A percentile compares a stretch with the other conserved stretches of the same genome.
phyloP scores from a whole-genome alignment of 2,888 invertebrate species.

The Hemithea aestivaria region DNA sequence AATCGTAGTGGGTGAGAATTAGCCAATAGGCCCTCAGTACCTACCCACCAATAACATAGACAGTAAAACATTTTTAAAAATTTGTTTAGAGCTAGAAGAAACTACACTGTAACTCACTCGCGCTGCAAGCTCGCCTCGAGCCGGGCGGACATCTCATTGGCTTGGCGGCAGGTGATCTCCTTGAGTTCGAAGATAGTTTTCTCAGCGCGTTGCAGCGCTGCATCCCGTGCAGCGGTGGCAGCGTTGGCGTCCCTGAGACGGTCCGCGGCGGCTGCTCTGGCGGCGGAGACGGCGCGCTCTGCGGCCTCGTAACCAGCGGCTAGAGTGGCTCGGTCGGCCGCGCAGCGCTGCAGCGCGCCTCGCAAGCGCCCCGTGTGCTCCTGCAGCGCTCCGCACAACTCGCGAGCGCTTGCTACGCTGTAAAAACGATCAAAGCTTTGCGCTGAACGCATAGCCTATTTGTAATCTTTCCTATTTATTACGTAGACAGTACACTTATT shows the following conservation, averaged over 20 bases:
- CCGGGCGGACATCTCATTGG: no score
- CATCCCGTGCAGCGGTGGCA: background rate
- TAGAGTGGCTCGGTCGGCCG: constrained; percentile 47
- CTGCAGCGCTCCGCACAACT: constrained; percentile 54
- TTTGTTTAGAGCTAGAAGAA: no score
- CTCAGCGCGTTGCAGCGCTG: background rate
- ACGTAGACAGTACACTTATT: no score
- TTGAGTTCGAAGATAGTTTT: no score
- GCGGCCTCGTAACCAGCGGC: constrained; percentile 44
- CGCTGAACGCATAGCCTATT: background rate
- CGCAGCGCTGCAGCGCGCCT: constrained; percentile 45
- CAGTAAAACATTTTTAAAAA: no score
- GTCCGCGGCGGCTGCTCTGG: constrained; percentile 17
- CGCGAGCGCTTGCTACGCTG: constrained; percentile 42
- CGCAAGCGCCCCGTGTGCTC: constrained; percentile 48
- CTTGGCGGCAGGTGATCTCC: no score
- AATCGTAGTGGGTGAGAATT: no score
- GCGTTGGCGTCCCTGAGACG: constrained; percentile 1
- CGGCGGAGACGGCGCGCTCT: constrained; percentile 33
- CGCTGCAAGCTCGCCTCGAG: no score
- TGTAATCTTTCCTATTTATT: background rate
- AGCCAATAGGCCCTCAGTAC: no score
- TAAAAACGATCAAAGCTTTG: background rate
- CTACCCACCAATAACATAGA: no score
- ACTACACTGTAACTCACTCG: no score